Evolutionary conservation across 30 jellyfish, hydroid and myxozoan genomes (phyloP).

Genomic region (Chrysaora quinquecirrha): DNA sequence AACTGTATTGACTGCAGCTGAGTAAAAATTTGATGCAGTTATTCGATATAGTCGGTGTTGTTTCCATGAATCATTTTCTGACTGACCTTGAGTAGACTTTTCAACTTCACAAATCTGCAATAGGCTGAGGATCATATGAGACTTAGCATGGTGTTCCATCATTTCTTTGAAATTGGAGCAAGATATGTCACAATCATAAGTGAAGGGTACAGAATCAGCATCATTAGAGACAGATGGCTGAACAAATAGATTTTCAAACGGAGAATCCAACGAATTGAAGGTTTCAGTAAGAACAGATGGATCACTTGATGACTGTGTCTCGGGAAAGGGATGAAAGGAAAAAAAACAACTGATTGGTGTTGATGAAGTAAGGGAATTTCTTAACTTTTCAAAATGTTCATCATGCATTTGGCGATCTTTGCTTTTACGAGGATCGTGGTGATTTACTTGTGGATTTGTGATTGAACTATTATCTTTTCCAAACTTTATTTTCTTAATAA

Average conservation of each 20-base stretch:
- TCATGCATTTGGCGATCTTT: too few species aligned
- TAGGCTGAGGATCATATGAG: slow-evolving; percentile 4
- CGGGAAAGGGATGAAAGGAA: slow-evolving; percentile 43
- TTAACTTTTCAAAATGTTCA: background rate
- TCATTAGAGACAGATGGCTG: slow-evolving; percentile 11
- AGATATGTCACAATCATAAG: slow-evolving; percentile 36
- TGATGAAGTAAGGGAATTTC: background rate
- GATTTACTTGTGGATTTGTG: too few species aligned
- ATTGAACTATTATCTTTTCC: too few species aligned
- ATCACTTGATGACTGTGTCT: background rate
- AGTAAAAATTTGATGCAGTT: slow-evolving; percentile 55
- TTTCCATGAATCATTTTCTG: slow-evolving; percentile 29
- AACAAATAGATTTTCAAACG: slow-evolving; percentile 27
- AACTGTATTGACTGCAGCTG: slow-evolving; percentile 49
- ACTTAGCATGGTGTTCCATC: slow-evolving; percentile 21
- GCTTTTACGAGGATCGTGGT: too few species aligned
- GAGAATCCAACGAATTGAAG: slow-evolving; percentile 22
- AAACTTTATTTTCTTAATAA: too few species aligned
- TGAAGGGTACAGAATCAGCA: slow-evolving; percentile 24
- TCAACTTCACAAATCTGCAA: slow-evolving; percentile 21
- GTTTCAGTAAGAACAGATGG: slow-evolving; percentile 13
- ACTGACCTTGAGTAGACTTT: slow-evolving; percentile 33
- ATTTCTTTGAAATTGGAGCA: slow-evolving; percentile 29
- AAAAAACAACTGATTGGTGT: slow-evolving; percentile 37
- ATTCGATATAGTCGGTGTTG: slow-evolving; percentile 33